A percentile compares a stretch with the other conserved stretches of the same genome.
Evolutionary conservation across 2,113 vertebrate species (phyloP).

Genomic region (Bungarus multicinctus): DNA sequence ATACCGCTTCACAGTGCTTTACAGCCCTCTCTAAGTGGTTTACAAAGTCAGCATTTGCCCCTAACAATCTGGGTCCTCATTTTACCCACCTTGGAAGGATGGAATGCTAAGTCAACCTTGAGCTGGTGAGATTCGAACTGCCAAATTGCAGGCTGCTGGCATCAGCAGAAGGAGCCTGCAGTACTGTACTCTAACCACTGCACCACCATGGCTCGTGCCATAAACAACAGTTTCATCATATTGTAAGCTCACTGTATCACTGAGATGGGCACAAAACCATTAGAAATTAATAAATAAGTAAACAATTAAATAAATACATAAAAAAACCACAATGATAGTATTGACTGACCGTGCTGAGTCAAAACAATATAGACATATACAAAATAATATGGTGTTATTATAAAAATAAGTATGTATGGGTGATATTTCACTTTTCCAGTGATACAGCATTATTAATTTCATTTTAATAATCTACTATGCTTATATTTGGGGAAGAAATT

Average conservation of each 20-base stretch:
- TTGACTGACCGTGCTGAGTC: not conserved
- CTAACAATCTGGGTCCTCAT: no score
- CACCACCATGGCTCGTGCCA: no score
- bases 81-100: no score
- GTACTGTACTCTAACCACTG: no score
- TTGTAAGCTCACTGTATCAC: not conserved
- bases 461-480: not conserved
- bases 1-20: no score
- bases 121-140: no score
- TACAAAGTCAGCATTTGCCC: no score
- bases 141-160: no score
- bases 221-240: not conserved
- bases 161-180: no score
- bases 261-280: not conserved
- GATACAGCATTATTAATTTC: not conserved
- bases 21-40: no score
- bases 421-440: slow-evolving; percentile 16
- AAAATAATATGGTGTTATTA: slow-evolving; percentile 15
- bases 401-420: not conserved
- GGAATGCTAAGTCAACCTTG: no score
- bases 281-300: not conserved
- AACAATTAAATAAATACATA: no score
- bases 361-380: not conserved
- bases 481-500: slow-evolving; percentile 10
- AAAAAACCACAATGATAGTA: not conserved